Conservation (phyloP, 2,888 invertebrate species). For the Drosophila parthenogenetica region DNA sequence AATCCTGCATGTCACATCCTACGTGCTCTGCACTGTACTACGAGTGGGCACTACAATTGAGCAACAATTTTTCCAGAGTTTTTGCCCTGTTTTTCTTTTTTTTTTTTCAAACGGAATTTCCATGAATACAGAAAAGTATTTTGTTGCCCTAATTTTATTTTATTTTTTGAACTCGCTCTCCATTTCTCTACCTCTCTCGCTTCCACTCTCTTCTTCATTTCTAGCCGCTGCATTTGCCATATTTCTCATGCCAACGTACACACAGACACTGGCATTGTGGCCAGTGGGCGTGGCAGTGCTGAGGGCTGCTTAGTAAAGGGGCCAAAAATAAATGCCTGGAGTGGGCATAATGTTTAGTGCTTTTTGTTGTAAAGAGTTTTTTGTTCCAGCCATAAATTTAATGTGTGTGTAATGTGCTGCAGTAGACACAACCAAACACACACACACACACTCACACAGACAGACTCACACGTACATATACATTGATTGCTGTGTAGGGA, state of each 20-base stretch:
- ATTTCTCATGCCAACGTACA: conserved; percentile 35
- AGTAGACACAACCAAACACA: conserved; percentile 40
- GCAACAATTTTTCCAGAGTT: conserved; percentile 4
- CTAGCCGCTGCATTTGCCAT: conserved; percentile 43
- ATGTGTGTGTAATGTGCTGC: conserved; percentile 69
- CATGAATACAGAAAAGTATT: conserved; percentile 15
- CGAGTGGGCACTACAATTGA: not conserved
- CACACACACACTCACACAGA: conserved; percentile 8
- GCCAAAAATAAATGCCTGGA: conserved; percentile 33
- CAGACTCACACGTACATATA: not conserved
- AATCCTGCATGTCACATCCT: conserved; percentile 9
- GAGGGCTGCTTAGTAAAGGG: not conserved
- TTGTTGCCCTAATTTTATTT: not conserved
- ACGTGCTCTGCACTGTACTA: not conserved
- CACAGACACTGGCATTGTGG: conserved; percentile 20
- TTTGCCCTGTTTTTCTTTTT: not conserved
- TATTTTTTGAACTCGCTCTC: not conserved
- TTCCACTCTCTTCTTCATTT: not conserved
- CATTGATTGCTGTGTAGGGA: conserved; percentile 20
- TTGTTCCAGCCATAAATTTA: conserved; percentile 69
- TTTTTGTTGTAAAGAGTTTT: conserved; percentile 75
- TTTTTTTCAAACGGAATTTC: conserved; percentile 20
- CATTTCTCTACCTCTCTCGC: not conserved
- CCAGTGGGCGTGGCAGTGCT: conserved; percentile 52
- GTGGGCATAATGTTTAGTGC: conserved; percentile 74